These are phyloP conservation scores for Poecilia velifera DNA, from an alignment of 2,797 vertebrate species.

Conservation along the genomic window DNA sequence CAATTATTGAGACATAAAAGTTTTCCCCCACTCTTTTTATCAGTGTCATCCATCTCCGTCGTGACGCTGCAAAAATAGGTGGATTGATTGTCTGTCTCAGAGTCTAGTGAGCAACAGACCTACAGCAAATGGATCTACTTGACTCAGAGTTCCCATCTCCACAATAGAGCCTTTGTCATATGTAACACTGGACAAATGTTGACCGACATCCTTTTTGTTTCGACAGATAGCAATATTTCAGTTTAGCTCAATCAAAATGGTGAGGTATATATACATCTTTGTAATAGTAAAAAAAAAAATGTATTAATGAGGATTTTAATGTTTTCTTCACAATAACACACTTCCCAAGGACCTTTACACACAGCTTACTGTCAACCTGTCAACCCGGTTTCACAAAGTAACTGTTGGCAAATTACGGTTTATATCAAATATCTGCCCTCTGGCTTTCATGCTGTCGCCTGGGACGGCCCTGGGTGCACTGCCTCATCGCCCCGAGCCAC, in stretches of 20 bases:
- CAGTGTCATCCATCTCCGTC: background rate
- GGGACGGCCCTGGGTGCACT: slow-evolving; percentile 50
- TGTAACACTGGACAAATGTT: background rate
- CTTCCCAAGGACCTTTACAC: background rate
- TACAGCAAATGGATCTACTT: background rate
- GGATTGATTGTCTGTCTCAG: background rate
- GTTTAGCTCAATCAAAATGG: background rate
- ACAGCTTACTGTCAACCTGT: background rate
- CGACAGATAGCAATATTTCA: background rate
- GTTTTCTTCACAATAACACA: background rate
- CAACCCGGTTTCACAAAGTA: slow-evolving; percentile 3
- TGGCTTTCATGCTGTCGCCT: slow-evolving; percentile 35
- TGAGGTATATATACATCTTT: no score
- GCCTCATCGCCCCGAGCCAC: slow-evolving; percentile 43
- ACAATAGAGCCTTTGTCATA: background rate
- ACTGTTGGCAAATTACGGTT: slow-evolving; percentile 12
- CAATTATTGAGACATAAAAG: slow-evolving; percentile 22
- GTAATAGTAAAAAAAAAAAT: background rate
- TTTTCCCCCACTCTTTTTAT: slow-evolving; percentile 1
- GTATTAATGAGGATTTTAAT: background rate
- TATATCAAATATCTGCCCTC: slow-evolving; percentile 2
- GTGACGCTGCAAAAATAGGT: background rate
- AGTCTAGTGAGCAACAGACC: background rate
- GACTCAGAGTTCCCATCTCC: background rate
- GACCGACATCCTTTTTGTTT: background rate